phyloP scores from a whole-genome alignment of 2,797 vertebrate species.

The Diceros bicornis region DNA sequence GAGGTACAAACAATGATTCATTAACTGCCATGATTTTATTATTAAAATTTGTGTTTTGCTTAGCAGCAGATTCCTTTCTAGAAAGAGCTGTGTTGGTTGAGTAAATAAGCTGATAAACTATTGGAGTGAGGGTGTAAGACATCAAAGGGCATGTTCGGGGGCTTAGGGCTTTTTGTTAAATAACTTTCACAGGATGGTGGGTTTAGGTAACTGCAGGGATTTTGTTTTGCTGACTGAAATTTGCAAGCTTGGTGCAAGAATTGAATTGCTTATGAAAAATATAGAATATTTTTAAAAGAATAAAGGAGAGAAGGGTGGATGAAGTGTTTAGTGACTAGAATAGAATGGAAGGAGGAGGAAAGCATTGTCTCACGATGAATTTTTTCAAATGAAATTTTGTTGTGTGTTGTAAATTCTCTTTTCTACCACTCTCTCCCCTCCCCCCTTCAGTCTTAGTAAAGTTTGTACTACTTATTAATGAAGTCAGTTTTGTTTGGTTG shows the following conservation, averaged over 20 bases:
- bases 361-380: background rate
- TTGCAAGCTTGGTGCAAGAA: background rate
- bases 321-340: background rate
- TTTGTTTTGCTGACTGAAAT: background rate
- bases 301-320: background rate
- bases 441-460: background rate
- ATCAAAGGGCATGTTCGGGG: background rate
- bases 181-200: background rate
- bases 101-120: too few species aligned
- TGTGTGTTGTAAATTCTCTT: background rate
- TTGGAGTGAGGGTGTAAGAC: background rate
- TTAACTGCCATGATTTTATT: background rate
- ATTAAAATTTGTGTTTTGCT: background rate
- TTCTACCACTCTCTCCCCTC: rapidly evolving
- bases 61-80: background rate
- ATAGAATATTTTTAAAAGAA: background rate
- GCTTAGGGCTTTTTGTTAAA: background rate
- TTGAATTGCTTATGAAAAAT: background rate
- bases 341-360: background rate
- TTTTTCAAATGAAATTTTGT: background rate
- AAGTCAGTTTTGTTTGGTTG: background rate
- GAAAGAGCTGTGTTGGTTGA: background rate
- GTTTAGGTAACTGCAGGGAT: background rate
- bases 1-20: background rate
- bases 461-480: background rate